Evolutionary conservation across 2,888 invertebrate species (phyloP).

Genomic region (Athrips mouffetella): DNA sequence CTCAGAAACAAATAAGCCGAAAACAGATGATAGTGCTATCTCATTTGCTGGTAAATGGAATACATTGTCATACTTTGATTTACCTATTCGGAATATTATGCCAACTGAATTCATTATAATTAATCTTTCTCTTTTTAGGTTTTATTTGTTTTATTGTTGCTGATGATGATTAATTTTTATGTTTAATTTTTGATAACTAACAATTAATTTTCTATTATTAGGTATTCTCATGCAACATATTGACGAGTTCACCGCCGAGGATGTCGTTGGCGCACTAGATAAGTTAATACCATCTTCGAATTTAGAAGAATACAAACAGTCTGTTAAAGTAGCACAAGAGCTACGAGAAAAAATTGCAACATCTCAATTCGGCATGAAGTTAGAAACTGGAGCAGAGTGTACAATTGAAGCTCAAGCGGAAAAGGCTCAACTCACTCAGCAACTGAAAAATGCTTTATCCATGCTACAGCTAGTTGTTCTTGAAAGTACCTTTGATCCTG

Average conservation of each 20-base stretch:
- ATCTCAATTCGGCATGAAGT: not conserved
- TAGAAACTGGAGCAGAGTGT: not conserved
- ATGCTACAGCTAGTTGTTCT: conserved; percentile 5
- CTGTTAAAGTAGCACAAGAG: conserved; percentile 18
- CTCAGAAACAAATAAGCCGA: no score
- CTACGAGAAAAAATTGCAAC: conserved; percentile 14
- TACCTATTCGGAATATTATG: no score
- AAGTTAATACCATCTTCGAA: conserved; percentile 11
- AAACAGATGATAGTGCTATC: not conserved
- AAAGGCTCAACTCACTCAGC: conserved; percentile 6
- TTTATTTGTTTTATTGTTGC: not conserved
- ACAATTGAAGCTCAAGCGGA: not conserved
- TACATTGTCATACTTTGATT: no score
- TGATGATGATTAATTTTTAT: no score
- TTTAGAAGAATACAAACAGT: conserved; percentile 15
- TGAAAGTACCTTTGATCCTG: conserved; percentile 2
- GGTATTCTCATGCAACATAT: conserved; percentile 20
- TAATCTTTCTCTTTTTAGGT: not conserved
- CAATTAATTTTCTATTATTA: conserved; percentile 16
- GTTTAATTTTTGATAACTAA: no score
- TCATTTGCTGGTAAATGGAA: not conserved
- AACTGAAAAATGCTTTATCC: conserved; percentile 8
- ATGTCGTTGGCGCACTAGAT: conserved; percentile 10
- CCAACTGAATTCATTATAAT: no score
- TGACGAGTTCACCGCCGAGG: conserved; percentile 19